Conservation (phyloP, 2,113 vertebrate genomes). For the Zeus faber region DNA sequence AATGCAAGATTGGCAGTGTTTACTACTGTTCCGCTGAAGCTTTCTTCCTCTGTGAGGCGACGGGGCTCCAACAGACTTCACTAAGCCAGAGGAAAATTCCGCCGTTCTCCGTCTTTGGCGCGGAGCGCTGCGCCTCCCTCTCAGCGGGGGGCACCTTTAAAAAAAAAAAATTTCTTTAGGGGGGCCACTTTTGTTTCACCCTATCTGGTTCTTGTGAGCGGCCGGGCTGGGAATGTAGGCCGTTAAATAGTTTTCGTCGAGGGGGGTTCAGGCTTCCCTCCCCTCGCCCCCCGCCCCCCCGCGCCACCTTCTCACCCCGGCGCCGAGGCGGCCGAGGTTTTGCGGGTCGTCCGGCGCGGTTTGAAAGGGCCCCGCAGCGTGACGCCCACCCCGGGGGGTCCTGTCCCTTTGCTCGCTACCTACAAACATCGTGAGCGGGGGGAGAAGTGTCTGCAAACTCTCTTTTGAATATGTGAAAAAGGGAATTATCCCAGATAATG, state of each 20-base stretch:
- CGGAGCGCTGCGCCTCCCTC: conserved; percentile 42
- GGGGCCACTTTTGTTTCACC: conserved; percentile 64
- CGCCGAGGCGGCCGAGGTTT: conserved; percentile 54
- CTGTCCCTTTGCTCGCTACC: conserved; percentile 36
- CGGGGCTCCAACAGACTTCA: too few species aligned
- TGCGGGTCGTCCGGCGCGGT: conserved; percentile 51
- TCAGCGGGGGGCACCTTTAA: conserved; percentile 53
- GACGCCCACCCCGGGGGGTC: conserved; percentile 50
- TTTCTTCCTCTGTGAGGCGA: too few species aligned
- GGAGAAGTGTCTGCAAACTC: conserved; percentile 57
- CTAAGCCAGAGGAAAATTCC: too few species aligned
- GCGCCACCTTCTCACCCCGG: conserved; percentile 59
- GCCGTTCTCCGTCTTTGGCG: too few species aligned
- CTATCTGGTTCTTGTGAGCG: conserved; percentile 57
- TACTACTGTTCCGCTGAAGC: too few species aligned
- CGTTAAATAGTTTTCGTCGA: conserved; percentile 72
- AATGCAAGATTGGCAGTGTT: too few species aligned
- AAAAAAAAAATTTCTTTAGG: too few species aligned
- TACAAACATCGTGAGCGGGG: conserved; percentile 65
- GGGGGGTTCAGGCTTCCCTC: conserved; percentile 50
- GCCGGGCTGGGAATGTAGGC: conserved; percentile 60
- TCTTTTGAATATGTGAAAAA: conserved; percentile 70
- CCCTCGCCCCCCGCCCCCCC: conserved; percentile 32
- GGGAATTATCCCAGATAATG: conserved; percentile 41
- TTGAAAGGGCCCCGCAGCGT: conserved; percentile 70